Evolutionary conservation across 2,888 invertebrate species (phyloP).

Genomic region (Molorchus minor): DNA sequence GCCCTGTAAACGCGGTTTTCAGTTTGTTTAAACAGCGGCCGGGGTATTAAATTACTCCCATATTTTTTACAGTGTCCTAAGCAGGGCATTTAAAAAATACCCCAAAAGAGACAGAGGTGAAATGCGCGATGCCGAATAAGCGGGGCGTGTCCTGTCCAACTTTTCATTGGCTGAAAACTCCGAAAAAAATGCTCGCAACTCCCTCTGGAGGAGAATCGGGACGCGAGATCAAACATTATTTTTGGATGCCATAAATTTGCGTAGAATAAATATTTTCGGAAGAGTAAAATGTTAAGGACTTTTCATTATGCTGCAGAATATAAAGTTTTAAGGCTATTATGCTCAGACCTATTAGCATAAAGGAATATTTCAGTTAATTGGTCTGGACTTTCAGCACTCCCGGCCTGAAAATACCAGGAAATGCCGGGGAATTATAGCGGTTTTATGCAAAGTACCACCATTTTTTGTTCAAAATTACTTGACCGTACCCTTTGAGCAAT

Average conservation of each 20-base stretch:
- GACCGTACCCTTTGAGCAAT: slow-evolving; percentile 46
- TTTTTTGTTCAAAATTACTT: slow-evolving; percentile 54
- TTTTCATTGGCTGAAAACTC: slow-evolving; percentile 62
- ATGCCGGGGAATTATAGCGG: slow-evolving; percentile 55
- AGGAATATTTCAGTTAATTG: slow-evolving; percentile 63
- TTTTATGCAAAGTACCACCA: slow-evolving; percentile 55
- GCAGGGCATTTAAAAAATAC: slow-evolving; percentile 55
- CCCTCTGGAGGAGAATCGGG: slow-evolving; percentile 57
- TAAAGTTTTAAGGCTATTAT: slow-evolving; percentile 63
- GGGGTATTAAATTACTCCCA: slow-evolving; percentile 61
- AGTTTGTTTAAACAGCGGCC: slow-evolving; percentile 61
- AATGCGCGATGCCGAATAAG: slow-evolving; percentile 53
- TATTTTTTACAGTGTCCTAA: slow-evolving; percentile 62
- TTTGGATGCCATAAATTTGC: slow-evolving; percentile 64
- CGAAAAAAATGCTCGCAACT: slow-evolving; percentile 58
- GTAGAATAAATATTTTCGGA: slow-evolving; percentile 65
- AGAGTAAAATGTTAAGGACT: slow-evolving; percentile 64
- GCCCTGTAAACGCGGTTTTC: slow-evolving; percentile 57
- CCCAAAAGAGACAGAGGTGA: slow-evolving; percentile 54
- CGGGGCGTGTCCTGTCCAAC: slow-evolving; percentile 57
- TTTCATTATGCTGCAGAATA: slow-evolving; percentile 62
- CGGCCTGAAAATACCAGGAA: slow-evolving; percentile 54
- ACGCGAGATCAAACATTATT: slow-evolving; percentile 63
- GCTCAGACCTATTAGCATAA: slow-evolving; percentile 62
- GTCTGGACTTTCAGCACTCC: slow-evolving; percentile 54